Percentiles rank a stretch among this genome's conserved stretches.
These are phyloP conservation scores for Nemoura dubitans DNA, from an alignment of 2,888 invertebrate genomes.

Conservation along the genomic window DNA sequence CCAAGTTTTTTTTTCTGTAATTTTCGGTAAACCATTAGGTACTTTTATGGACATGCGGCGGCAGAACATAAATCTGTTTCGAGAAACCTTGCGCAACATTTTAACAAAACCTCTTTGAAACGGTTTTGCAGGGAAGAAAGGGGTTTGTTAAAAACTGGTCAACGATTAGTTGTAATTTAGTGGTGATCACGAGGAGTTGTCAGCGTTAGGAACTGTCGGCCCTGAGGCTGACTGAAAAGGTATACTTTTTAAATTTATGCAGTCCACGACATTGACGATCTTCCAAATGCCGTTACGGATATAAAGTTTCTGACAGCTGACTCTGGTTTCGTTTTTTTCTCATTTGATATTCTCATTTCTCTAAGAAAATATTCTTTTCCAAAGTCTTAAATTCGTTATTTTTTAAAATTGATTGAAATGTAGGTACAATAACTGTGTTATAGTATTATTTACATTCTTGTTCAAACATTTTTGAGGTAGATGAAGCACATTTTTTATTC, in stretches of 20 bases:
- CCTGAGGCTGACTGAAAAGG: background rate
- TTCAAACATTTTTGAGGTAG: background rate
- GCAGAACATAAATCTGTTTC: conserved; percentile 9
- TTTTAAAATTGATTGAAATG: background rate
- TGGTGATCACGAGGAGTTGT: background rate
- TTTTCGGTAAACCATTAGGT: conserved; percentile 8
- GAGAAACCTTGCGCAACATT: background rate
- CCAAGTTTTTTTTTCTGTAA: conserved; percentile 33
- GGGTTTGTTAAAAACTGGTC: conserved; percentile 3
- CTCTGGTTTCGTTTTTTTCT: too few relatives aligned
- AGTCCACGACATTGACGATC: background rate
- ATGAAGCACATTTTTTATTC: background rate
- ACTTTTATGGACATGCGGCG: conserved; percentile 20
- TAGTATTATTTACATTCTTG: background rate
- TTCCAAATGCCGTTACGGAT: background rate
- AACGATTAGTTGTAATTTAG: background rate
- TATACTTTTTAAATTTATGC: background rate
- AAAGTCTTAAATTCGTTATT: background rate
- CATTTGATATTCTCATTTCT: too few relatives aligned
- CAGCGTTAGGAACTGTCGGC: background rate
- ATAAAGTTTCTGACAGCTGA: background rate
- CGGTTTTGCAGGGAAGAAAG: background rate
- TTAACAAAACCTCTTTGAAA: conserved; percentile 17
- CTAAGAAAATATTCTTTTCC: too few relatives aligned
- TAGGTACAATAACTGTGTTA: background rate